A percentile compares a stretch with the other conserved stretches of the same genome.
Conservation (phyloP, 2,113 vertebrate genomes). For the Hemiprocne comata region DNA sequence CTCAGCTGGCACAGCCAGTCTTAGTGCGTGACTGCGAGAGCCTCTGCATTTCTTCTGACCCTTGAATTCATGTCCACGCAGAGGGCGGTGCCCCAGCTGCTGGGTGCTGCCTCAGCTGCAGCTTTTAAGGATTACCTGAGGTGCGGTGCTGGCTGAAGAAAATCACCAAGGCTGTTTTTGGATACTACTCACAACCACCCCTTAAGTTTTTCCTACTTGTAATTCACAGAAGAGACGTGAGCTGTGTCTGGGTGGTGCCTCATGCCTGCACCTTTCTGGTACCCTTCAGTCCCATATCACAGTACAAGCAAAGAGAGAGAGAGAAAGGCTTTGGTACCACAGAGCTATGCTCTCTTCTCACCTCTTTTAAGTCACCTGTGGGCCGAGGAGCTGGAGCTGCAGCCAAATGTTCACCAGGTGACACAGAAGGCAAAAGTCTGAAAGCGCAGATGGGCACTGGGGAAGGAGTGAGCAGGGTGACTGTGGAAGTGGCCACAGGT, state of each 20-base stretch:
- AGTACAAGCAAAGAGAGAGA: not conserved
- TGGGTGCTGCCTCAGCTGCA: not conserved
- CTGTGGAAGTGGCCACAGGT: fast-evolving
- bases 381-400: not conserved
- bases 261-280: not conserved
- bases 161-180: not conserved
- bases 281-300: not conserved
- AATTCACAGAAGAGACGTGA: not conserved
- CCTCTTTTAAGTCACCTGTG: not conserved
- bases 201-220: not conserved
- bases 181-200: not conserved
- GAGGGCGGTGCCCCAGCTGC: not conserved
- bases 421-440: not conserved
- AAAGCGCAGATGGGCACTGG: not conserved
- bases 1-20: not conserved
- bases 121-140: not conserved
- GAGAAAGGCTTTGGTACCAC: not conserved
- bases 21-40: not conserved
- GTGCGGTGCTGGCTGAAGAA: not conserved
- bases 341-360: not conserved
- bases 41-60: not conserved
- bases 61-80: not conserved
- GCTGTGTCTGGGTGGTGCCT: not conserved
- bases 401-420: not conserved
- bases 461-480: not conserved